Evolutionary conservation across 1,140 invertebrate genomes (phyloP), one percentile per base, ranked within the genome.

Genomic region (Drosophila virilis): DNA sequence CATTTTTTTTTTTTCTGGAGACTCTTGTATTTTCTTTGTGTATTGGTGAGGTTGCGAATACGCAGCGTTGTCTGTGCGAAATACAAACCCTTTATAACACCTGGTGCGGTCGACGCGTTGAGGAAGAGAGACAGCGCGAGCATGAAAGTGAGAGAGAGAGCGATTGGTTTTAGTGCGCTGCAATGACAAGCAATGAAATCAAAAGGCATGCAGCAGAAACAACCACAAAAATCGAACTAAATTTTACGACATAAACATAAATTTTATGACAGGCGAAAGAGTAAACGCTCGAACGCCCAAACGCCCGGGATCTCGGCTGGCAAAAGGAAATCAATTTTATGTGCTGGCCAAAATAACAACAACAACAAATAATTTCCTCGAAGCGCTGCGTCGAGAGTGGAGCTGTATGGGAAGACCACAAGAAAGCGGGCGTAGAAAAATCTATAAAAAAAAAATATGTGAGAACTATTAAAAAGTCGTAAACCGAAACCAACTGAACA

Each of bases 381-480:
- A 79, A 80, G 77, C 62, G 62, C 35, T 35, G 13, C 9, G 12
- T 3, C 37, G 33, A 65, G 40, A 43, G 35, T 5, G 38, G 17
- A 43, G 12, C 7, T 40, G 8, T 38, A 32, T 9, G 60, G 33
- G 33, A 42, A 67, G 68, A 60, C 75, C 59, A 71, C 65, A 69
- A 80, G 75, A 60, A 64, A 74, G 65, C 74, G 62, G 77, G 55
- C 74, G 77, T 64, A 70, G 71, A 60, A 65, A 73, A 78, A 89
- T 85, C 85, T 89, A 89, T 88, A 90, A 88, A 88, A 86, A 85
- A 86, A 86, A 84, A 84, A 82, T 83, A 90, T 91, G 90, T 91
- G 90, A 90, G 81, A 91, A 91, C 86, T 91, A 91, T 91, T 91
- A 91, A 91, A 91, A 91, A 91, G 80, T 82, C 83, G 91, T 91